Conservation (phyloP, 2,888 invertebrate species). For the Stegophylla sp. region DNA sequence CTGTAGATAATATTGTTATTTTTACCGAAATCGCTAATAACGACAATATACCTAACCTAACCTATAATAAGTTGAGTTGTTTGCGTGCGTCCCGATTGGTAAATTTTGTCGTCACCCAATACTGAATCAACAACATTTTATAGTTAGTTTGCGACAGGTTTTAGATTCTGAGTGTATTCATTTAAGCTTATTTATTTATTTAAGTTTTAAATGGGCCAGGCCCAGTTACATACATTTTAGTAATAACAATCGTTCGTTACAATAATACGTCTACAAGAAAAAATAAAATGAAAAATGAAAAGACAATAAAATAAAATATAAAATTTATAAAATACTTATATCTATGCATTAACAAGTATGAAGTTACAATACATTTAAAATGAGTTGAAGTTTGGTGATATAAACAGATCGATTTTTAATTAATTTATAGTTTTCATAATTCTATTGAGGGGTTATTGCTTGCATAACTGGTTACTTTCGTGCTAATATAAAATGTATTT, state of each 20-base stretch:
- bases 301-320: not conserved
- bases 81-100: too few species aligned
- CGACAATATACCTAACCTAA: too few species aligned
- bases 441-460: not conserved
- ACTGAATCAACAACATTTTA: too few species aligned
- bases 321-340: not conserved
- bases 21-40: too few species aligned
- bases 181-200: too few species aligned
- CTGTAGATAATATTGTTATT: too few species aligned
- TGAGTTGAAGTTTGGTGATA: not conserved
- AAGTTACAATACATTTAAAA: not conserved
- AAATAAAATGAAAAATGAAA: not conserved
- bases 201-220: constrained; percentile 9
- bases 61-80: too few species aligned
- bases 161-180: too few species aligned
- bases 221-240: not conserved
- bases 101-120: too few species aligned
- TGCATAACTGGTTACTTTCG: not conserved
- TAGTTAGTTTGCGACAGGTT: too few species aligned
- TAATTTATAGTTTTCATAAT: constrained; percentile 11
- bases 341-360: not conserved
- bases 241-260: not conserved
- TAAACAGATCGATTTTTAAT: not conserved
- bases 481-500: constrained; percentile 19
- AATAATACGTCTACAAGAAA: not conserved